These are phyloP conservation scores for Lepidostoma basale DNA, from an alignment of 1,140 invertebrate species.

Conservation along the genomic window DNA sequence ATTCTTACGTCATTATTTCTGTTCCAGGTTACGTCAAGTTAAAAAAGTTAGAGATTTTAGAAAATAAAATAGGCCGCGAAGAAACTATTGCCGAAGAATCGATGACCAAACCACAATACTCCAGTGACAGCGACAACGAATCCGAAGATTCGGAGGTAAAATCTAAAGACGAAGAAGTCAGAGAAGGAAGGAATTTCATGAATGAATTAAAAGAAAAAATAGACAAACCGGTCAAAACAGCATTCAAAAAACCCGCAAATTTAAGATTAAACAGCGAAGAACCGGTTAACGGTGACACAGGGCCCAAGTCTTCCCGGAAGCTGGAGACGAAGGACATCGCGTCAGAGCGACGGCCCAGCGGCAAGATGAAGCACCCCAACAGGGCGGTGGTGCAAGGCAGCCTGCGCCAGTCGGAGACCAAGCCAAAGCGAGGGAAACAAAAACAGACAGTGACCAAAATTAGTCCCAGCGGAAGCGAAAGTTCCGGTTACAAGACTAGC, in stretches of 20 bases:
- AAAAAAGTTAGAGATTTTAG: slow-evolving; percentile 59
- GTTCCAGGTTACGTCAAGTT: slow-evolving; percentile 63
- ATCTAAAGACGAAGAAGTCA: slow-evolving; percentile 27
- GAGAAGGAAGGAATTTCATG: slow-evolving; percentile 38
- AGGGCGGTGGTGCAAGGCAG: slow-evolving; percentile 32
- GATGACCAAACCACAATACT: slow-evolving; percentile 10
- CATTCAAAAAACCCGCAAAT: slow-evolving; percentile 7
- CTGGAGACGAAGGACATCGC: neutral
- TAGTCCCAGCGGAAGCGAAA: slow-evolving; percentile 61
- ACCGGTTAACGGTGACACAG: neutral
- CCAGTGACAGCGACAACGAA: slow-evolving; percentile 22
- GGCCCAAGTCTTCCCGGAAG: neutral
- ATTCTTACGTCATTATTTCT: slow-evolving; percentile 26
- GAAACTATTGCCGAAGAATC: slow-evolving; percentile 17
- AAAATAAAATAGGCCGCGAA: slow-evolving; percentile 48
- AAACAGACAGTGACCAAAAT: neutral
- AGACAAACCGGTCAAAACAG: neutral
- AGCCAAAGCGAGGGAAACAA: slow-evolving; percentile 24
- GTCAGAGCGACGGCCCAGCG: slow-evolving; percentile 48
- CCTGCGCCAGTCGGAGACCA: slow-evolving; percentile 23
- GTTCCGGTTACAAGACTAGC: slow-evolving; percentile 64
- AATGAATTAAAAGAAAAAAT: slow-evolving; percentile 38
- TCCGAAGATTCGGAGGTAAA: slow-evolving; percentile 27
- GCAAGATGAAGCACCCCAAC: slow-evolving; percentile 47
- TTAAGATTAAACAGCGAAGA: slow-evolving; percentile 3